Conservation (phyloP, 2,888 invertebrate genomes). For the Keiferia lycopersicella region DNA sequence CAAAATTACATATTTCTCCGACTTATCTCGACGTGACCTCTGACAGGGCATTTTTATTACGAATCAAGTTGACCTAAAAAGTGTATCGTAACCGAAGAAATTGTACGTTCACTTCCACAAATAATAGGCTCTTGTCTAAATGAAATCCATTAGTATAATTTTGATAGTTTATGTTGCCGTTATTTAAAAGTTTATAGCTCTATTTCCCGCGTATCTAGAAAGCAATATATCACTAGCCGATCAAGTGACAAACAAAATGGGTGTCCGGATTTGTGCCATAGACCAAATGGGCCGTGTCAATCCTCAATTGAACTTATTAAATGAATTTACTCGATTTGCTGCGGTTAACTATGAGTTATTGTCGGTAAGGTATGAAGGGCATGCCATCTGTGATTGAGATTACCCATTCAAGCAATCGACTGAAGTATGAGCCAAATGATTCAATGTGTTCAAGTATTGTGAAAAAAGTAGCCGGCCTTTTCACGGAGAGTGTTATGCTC, state of each 20-base stretch:
- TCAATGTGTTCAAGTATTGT: not conserved
- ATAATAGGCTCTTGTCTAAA: slow-evolving; percentile 18
- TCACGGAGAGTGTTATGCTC: not conserved
- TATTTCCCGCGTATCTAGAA: slow-evolving; percentile 32
- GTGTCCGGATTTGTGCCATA: slow-evolving; percentile 56
- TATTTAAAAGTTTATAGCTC: slow-evolving; percentile 28
- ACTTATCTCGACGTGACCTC: slow-evolving; percentile 29
- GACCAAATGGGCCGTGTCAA: slow-evolving; percentile 65
- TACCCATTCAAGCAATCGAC: not conserved
- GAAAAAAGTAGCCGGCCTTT: not conserved
- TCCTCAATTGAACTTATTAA: slow-evolving; percentile 73
- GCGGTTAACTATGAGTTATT: slow-evolving; percentile 61
- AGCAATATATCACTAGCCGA: slow-evolving; percentile 42
- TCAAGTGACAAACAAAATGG: slow-evolving; percentile 55
- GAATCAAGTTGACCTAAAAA: slow-evolving; percentile 27
- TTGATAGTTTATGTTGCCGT: not conserved
- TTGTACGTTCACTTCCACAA: slow-evolving; percentile 18
- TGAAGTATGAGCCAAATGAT: not conserved
- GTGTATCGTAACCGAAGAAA: slow-evolving; percentile 20
- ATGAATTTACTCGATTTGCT: slow-evolving; percentile 57
- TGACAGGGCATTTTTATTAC: slow-evolving; percentile 26
- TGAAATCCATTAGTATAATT: not conserved
- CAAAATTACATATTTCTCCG: slow-evolving; percentile 8
- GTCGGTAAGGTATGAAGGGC: slow-evolving; percentile 36
- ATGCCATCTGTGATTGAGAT: not conserved